Base-by-base conservation (phyloP, 2,797 vertebrate species). In the Tympanoctomys barrerae region DNA sequence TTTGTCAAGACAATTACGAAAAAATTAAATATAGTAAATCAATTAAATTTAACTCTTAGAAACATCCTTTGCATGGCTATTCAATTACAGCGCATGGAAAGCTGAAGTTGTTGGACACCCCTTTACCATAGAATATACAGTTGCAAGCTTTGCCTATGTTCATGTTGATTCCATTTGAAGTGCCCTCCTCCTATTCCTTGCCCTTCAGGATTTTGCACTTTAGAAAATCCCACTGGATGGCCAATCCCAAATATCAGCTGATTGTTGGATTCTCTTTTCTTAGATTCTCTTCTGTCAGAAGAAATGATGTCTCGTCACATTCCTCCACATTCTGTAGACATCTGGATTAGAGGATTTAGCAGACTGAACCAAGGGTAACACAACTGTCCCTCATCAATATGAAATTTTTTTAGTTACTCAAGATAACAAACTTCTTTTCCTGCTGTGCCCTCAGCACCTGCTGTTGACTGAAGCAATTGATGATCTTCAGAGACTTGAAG, bases 181-280 rank as follows among this genome's bases (percentile, higher is more conserved):
- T 89, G 62, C 7, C 18, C 2, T 71, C 26, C 62, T 82, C 7
- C 28, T 61, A 39, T 7, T 10, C 10, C 33, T 81, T 88, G 46
- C 6, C 7, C 46, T 39, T 86, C 6, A 13, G 21, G 79, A 2
- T 86, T 64, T 80, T 86, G 31, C 70, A 68, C 39, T 75, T 87
- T 66, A 77, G 33, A 80, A 89, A 89, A 87, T 81, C 87, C 19
- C 80, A 64, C 61, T 85, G 86, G 73, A 94, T 88, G 42, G 62
- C 82, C 71, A 49, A 49, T 66, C 59, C 93, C n/a, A 92, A 91
- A 91, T 79, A 28, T 75, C 71, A 82, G 14, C 70, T 89, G 39
- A 91, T 91, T 80, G 94, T 31, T 90, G 49, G 86, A 42, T 42
- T 42, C 91, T 52, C 4, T 49, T 79, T 86, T 86, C 49, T 46